phyloP scores from a whole-genome alignment of 2,113 vertebrate species.

The Macheiramphus alcinus region DNA sequence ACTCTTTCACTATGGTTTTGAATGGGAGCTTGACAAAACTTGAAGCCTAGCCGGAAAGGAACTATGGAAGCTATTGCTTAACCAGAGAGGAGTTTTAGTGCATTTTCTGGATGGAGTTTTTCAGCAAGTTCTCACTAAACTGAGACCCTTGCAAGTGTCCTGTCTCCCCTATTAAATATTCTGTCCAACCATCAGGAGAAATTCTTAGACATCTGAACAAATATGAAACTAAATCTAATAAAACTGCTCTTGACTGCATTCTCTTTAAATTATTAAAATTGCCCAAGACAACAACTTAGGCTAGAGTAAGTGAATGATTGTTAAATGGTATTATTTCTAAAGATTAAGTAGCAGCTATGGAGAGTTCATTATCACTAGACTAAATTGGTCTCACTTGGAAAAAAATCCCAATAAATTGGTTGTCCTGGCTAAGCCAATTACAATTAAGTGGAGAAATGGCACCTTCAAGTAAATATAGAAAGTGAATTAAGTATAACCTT shows the following conservation, averaged over 20 bases:
- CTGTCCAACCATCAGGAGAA: not conserved
- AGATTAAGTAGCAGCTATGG: not conserved
- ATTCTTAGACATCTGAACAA: not conserved
- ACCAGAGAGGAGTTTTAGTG: not conserved
- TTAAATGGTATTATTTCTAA: not conserved
- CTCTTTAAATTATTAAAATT: not conserved
- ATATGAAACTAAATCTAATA: not conserved
- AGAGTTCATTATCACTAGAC: not conserved
- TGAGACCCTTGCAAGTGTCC: not conserved
- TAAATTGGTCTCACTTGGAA: not conserved
- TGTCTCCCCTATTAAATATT: not conserved
- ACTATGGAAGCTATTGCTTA: not conserved
- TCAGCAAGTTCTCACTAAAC: not conserved
- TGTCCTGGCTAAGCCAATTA: not conserved
- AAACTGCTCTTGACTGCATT: not conserved
- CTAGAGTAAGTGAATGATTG: not conserved
- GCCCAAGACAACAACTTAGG: not conserved
- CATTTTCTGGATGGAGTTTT: not conserved
- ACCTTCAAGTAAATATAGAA: not conserved
- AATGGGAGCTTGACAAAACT: not conserved
- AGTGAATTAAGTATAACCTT: not conserved
- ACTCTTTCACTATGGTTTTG: not conserved
- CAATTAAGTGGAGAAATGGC: not conserved
- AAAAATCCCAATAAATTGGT: not conserved
- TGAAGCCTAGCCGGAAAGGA: not conserved